A percentile compares a stretch with the other conserved stretches of the same genome.
phyloP scores from a whole-genome alignment of 2,888 invertebrate species.

The Cremastinae sp. region DNA sequence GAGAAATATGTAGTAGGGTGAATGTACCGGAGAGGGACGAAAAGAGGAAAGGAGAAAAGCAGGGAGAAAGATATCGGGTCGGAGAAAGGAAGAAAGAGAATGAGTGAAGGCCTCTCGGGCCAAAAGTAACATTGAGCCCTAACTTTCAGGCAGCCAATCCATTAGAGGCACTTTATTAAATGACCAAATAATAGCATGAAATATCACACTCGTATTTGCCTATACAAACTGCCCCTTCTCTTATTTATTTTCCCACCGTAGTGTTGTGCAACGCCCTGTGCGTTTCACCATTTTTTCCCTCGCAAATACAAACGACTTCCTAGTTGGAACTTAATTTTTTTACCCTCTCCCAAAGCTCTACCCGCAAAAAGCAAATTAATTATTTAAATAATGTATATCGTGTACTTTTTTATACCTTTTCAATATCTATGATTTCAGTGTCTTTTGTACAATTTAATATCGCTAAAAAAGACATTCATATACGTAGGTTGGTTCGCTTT shows the following conservation, averaged over 20 bases:
- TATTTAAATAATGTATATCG: too few relatives aligned
- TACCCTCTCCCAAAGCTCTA: neutral
- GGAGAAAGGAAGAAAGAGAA: conserved; percentile 8
- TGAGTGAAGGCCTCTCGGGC: conserved; percentile 28
- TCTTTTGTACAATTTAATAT: too few relatives aligned
- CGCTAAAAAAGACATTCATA: too few relatives aligned
- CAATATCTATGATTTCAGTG: too few relatives aligned
- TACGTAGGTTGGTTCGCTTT: too few relatives aligned
- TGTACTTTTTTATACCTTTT: too few relatives aligned
- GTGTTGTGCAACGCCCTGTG: conserved; percentile 3
- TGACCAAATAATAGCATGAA: conserved; percentile 73
- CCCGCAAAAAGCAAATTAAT: too few relatives aligned
- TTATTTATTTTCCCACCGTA: conserved; percentile 18
- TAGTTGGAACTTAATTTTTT: neutral
- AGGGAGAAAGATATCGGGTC: conserved; percentile 7
- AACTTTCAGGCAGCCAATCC: conserved; percentile 65
- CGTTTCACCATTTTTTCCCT: neutral
- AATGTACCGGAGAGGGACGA: conserved; percentile 1
- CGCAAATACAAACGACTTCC: neutral
- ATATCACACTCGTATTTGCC: conserved; percentile 72
- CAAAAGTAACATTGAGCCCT: conserved; percentile 36
- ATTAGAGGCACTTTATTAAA: conserved; percentile 76
- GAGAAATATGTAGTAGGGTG: conserved; percentile 31
- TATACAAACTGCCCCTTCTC: conserved; percentile 25
- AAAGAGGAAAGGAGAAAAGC: conserved; percentile 1